Base-by-base conservation (phyloP, 1,140 invertebrate genomes). In the Melipona quadrifasciata region DNA sequence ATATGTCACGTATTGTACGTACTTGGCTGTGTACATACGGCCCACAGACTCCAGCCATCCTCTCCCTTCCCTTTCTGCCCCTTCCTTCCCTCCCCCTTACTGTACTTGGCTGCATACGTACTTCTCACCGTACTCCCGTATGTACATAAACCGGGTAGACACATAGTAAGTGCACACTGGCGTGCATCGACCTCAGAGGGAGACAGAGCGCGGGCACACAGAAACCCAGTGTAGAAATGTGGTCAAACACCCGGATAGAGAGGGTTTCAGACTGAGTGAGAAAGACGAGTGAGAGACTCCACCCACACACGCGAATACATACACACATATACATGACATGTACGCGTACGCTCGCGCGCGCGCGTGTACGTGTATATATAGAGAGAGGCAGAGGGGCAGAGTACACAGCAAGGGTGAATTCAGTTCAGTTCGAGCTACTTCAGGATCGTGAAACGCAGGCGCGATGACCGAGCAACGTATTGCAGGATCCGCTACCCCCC, bases 401-500 rank as follows among this genome's bases (percentile, higher is more conserved):
- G 27, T 34, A 19, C 31, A 67, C 31, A 39, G 27, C n/a, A 8
- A 6, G 64, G 64, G 58, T 72, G 83, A 86, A 81, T 90, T 90
- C 76, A 81, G 80, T 87, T 87, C 86, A 72, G 71, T 84, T 67
- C 57, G 61, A 82, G 78, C 87, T 55, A 80, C 80, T 87, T 87
- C 64, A 87, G 84, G 72, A 72, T 80, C 82, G 70, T 61, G 57
- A 85, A 81, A 89, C 91, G 91, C 91, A 91, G 76, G 91, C 91
- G 91, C 91, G 57, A 73, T 83, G 64, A 76, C 68, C 84, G 57
- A 64, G 65, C 77, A 86, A 90, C 85, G 85, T 89, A 89, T 89
- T 70, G 72, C 84, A 80, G 84, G 86, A 91, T 86, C 55, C 76
- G 31, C 31, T 2, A 65, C 58, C 51, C 39, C 27, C 47, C 73